phyloP scores from a whole-genome alignment of 2,888 invertebrate species.

The Philopedon plagiatum region DNA sequence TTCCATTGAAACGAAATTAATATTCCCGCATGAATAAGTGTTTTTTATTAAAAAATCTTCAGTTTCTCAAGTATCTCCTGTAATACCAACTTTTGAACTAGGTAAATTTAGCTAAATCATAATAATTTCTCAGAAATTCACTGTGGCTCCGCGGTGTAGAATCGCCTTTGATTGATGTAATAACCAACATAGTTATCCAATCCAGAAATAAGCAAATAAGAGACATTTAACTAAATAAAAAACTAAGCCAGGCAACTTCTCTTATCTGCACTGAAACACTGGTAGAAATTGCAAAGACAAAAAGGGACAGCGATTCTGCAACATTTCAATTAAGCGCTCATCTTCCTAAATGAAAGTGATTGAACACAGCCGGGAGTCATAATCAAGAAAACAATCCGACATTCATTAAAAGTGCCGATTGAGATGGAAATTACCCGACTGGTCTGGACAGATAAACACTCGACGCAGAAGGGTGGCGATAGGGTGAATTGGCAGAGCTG shows the following conservation, averaged over 20 bases:
- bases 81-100: no score
- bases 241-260: neutral
- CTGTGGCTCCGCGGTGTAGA: no score
- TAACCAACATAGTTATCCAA: no score
- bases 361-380: conserved; percentile 67
- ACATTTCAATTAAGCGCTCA: conserved; percentile 69
- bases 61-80: no score
- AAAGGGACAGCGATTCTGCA: conserved; percentile 64
- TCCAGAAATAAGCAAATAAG: neutral
- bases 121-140: no score
- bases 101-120: no score
- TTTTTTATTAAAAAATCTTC: no score
- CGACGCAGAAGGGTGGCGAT: conserved; percentile 55
- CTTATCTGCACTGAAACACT: conserved; percentile 62
- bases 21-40: no score
- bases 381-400: conserved; percentile 69
- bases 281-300: conserved; percentile 61
- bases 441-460: conserved; percentile 69
- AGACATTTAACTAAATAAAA: conserved; percentile 15
- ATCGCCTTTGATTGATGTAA: no score
- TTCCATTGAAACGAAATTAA: no score
- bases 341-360: conserved; percentile 70
- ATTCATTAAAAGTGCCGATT: conserved; percentile 70
- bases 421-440: conserved; percentile 70
- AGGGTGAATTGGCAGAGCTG: conserved; percentile 36